A percentile compares a stretch with the other conserved stretches of the same genome.
These are phyloP conservation scores for Tympanoctomys barrerae DNA, from an alignment of 2,797 vertebrate species.

Conservation along the genomic window DNA sequence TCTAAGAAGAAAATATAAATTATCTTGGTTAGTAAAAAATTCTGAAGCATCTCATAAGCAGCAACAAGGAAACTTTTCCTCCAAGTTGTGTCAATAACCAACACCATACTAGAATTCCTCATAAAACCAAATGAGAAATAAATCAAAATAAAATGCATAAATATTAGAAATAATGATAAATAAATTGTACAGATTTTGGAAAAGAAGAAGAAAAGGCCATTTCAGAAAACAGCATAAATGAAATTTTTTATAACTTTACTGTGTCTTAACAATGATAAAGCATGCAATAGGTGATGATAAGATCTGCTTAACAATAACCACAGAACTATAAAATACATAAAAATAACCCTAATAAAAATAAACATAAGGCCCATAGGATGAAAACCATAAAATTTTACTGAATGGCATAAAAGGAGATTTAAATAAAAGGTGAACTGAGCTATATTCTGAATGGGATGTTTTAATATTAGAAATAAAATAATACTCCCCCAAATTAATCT, in stretches of 20 bases:
- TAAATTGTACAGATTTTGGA: background rate
- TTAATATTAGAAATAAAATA: conserved; percentile 63
- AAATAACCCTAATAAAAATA: conserved; percentile 63
- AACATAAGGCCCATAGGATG: conserved; percentile 19
- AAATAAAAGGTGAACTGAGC: conserved; percentile 63
- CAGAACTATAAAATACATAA: conserved; percentile 51
- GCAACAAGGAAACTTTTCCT: background rate
- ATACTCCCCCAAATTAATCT: conserved; percentile 54
- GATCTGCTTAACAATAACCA: background rate
- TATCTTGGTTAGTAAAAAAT: background rate
- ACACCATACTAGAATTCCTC: background rate
- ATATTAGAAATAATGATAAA: background rate
- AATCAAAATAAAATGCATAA: background rate
- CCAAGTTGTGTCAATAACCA: background rate
- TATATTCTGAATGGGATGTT: conserved; percentile 47
- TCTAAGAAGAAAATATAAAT: background rate
- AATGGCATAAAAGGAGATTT: conserved; percentile 66
- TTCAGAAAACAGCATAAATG: background rate
- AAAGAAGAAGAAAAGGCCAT: background rate
- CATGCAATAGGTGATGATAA: background rate
- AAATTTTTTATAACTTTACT: background rate
- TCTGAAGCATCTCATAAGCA: background rate
- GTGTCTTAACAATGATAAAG: background rate
- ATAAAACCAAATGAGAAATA: background rate
- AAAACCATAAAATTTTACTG: conserved; percentile 73